Base-by-base conservation (phyloP, 1,140 invertebrate genomes). In the Drosophila guanche region DNA sequence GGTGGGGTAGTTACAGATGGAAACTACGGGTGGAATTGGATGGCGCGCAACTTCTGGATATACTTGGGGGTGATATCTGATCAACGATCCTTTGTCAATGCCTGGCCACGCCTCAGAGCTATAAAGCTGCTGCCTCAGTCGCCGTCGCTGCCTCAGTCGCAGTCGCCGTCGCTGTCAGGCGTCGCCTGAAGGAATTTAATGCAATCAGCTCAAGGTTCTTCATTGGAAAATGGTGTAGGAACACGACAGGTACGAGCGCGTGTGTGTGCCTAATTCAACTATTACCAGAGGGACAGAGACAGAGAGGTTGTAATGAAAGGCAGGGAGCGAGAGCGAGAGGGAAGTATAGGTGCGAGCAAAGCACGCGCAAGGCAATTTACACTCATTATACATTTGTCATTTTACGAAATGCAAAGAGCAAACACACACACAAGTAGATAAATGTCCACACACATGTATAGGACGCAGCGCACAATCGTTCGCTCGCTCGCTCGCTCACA, bases 361-460 rank as follows among this genome's bases (percentile, higher is more conserved):
- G 77, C 80, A 73, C 72, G 80, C 77, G 81, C 81, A 81, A 56
- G 79, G 73, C 73, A 85, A 85, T 88, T 85, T 85, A 70, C 73
- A 77, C 80, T 86, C 73, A 85, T 85, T 88, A 86, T 78, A 66
- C 77, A 81, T 88, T 88, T 86, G 77, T 88, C 77, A 85, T 81
- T 86, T 69, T 63, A 60, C 61, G 66, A 75, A 81, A 81, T 77
- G 71, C 50, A 78, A 58, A 59, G 70, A 61, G 59, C 27, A 16
- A 12, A 57, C 41, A 63, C 27, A 62, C 29, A 43, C 37, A 62
- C 25, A 47, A 20, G 33, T n/a, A 43, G 6, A 27, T 3, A 47
- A 5, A 45, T 45, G 33, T 3, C 33, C 33, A 10, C 33, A 37
- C 33, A 37, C 4, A 12, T 37, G 33, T 37, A 4, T 12, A 12